Conservation (phyloP, 1,140 invertebrate genomes). For the Drosophila ambigua region DNA sequence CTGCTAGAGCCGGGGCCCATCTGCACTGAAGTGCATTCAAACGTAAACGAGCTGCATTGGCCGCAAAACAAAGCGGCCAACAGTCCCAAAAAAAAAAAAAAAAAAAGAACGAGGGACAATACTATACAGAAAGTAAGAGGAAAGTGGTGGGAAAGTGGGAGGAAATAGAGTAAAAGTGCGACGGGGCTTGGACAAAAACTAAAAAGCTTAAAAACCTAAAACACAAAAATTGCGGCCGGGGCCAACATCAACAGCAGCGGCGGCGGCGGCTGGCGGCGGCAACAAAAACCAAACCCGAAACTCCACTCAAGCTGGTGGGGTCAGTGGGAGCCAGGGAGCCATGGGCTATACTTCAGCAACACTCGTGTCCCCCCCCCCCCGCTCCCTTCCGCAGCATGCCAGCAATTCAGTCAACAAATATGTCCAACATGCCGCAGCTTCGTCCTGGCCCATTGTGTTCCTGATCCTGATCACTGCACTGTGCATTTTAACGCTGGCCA, state of each 20-base stretch:
- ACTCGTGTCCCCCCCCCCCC: constrained; percentile 35
- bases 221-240: constrained; percentile 77
- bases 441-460: constrained; percentile 65
- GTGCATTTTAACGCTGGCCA: constrained; percentile 76
- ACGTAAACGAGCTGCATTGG: constrained; percentile 51
- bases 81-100: constrained; percentile 21
- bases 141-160: constrained; percentile 14
- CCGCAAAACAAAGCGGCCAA: constrained; percentile 50
- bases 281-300: constrained; percentile 41
- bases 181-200: constrained; percentile 21
- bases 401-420: constrained; percentile 69
- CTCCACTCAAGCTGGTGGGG: constrained; percentile 58
- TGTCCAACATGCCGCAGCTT: constrained; percentile 77
- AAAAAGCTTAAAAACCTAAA: constrained; percentile 76
- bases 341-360: constrained; percentile 71
- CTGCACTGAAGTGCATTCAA: constrained; percentile 71
- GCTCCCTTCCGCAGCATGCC: background rate
- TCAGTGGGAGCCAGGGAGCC: constrained; percentile 2
- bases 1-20: constrained; percentile 12
- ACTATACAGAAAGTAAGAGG: constrained; percentile 6
- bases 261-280: constrained; percentile 1
- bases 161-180: constrained; percentile 1
- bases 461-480: constrained; percentile 79
- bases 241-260: constrained; percentile 55
- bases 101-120: constrained; percentile 6